Evolutionary conservation across 2,797 vertebrate genomes (phyloP), one percentile per base, ranked within the genome.

Genomic region (Gouania willdenowi): DNA sequence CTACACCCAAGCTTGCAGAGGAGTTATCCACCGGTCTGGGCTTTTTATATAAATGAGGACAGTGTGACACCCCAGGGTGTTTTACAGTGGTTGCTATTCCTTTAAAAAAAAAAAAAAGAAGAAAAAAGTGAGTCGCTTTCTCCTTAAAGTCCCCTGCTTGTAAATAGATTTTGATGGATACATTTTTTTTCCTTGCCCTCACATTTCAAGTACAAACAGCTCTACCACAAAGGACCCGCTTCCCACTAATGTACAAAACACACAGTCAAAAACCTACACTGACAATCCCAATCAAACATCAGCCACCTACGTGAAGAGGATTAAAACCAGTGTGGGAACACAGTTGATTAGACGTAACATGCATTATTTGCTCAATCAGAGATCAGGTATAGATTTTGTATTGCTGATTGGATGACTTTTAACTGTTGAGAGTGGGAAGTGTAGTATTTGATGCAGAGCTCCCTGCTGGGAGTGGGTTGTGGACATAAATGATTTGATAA

Each of bases 1-100:
- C 66, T 77, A 65, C 74, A 67, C 76, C 68, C 71, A 52, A 77
- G 62, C 72, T 80, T 81, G 80, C 74, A 77, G 75, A 80, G 84
- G 75, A 82, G 81, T 79, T 75, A 73, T 77, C 77, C 72, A 73
- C 66, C 41, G 58, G 66, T 65, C 66, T 54, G 35, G 72, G 76
- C 70, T 84, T 77, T 78, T 81, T 84, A 58, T 78, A 76, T 81
- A 85, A 87, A 87, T 73, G 75, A 81, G 83, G 81, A 78, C 82
- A 87, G 54, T 61, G 73, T 62, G 80, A 84, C 80, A 84, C 85
- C 81, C 78, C 74, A 67, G 81, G 84, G 75, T 76, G 71, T 81
- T 77, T 84, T 70, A 64, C 71, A 79, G 64, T 82, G 66, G 69
- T 60, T 76, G 58, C 67, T 65, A 59, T 45, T 61, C 29, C 65